These are phyloP conservation scores for Vulpes lagopus DNA, from an alignment of 2,113 vertebrate species.

Conservation along the genomic window DNA sequence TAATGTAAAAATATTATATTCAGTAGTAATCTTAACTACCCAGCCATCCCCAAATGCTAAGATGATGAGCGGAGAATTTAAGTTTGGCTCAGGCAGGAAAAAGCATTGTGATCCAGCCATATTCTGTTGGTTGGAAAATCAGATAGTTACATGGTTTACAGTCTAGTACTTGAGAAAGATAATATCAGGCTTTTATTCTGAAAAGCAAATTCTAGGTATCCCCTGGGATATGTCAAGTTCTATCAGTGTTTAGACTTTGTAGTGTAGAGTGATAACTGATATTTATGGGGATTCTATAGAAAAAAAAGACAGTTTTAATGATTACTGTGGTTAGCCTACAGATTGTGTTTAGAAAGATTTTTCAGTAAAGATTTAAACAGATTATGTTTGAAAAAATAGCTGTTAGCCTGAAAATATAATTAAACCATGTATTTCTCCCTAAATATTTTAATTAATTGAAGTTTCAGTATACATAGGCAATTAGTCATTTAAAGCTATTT, in stretches of 20 bases:
- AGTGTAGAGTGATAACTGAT: background rate
- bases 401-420: slow-evolving; percentile 31
- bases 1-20: slow-evolving; percentile 23
- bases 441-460: slow-evolving; percentile 38
- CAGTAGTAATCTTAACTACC: background rate
- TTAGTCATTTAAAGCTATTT: slow-evolving; percentile 36
- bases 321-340: background rate
- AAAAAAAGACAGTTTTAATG: slow-evolving; percentile 1
- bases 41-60: background rate
- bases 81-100: background rate
- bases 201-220: slow-evolving; percentile 34
- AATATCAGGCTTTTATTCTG: background rate
- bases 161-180: background rate
- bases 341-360: slow-evolving; percentile 47
- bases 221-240: background rate
- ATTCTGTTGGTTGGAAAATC: slow-evolving; percentile 14
- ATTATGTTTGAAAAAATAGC: slow-evolving; percentile 35
- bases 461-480: background rate
- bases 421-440: background rate
- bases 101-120: background rate
- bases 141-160: background rate
- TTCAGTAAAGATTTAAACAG: slow-evolving; percentile 7
- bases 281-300: slow-evolving; percentile 24
- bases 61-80: background rate
- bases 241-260: background rate